Base-by-base conservation (phyloP, 2,113 vertebrate genomes). In the Podilymbus podiceps region DNA sequence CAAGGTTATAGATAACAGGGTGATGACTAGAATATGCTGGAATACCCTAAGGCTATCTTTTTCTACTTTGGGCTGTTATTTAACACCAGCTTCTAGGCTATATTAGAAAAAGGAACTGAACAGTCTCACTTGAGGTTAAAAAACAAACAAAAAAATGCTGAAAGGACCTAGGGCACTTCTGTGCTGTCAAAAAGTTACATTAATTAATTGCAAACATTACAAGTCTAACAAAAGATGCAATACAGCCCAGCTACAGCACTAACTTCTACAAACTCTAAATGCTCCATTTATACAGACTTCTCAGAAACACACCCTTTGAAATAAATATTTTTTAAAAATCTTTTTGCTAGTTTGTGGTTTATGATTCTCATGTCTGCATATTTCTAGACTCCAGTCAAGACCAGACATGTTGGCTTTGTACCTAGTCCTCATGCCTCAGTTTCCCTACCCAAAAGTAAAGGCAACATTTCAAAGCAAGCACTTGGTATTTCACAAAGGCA, bases 71-170 rank as follows among this genome's bases (percentile, higher is more conserved):
- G 60, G 68, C 40, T 93, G 72, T 93, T 96, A 93, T 42, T 42
- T 94, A 93, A 96, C 93, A 89, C 76, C 95, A 90, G 85, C 85
- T 95, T 92, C 93, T 74, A 94, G 62, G 85, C 83, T 89, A 42
- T 5, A 49, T 15, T 71, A 90, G 92, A 90, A 86, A 92, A 96
- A 86, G 47, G 88, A 94, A 84, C 79, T 14, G n/a, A 92, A 77
- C 59, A 49, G 85, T 86, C 68, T 96, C 72, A 74, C 55, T 55
- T 2, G 40, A 95, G 87, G 80, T 95, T 95, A 92, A 88, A 95
- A 94, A 60, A 56, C 64, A 76, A 85, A 81, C n/a, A 38, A 85
- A 62, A 35, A 33, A 69, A 1, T n/a, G 50, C 21, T 46, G 50
- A 47, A 63, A 92, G 58, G 73, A 94, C 88, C 69, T 46, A 31